A percentile compares a stretch with the other conserved stretches of the same genome.
These are phyloP conservation scores for Hoplodrina blanda DNA, from an alignment of 2,888 invertebrate genomes.

Conservation along the genomic window DNA sequence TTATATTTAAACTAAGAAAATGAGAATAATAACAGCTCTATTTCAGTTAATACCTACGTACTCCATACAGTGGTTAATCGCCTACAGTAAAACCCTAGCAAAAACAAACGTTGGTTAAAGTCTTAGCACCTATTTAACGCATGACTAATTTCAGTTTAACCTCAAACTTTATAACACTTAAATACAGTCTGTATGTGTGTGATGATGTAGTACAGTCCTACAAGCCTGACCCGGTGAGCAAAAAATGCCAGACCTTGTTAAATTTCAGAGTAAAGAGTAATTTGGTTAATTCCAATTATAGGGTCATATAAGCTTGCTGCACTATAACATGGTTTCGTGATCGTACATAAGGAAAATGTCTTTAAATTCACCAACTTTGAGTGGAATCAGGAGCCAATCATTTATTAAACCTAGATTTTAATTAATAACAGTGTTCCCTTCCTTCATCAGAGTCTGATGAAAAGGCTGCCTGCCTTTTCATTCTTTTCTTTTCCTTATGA, in stretches of 20 bases:
- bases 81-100: background rate
- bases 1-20: background rate
- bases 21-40: background rate
- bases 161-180: no score
- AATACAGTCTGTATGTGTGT: no score
- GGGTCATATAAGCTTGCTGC: background rate
- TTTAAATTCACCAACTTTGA: constrained; percentile 21
- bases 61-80: constrained; percentile 30
- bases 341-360: background rate
- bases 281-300: background rate
- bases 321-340: background rate
- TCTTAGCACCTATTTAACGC: no score
- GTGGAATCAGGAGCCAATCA: constrained; percentile 21
- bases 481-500: no score
- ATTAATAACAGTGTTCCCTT: constrained; percentile 24
- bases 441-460: constrained; percentile 15
- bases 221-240: background rate
- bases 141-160: no score
- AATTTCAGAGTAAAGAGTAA: background rate
- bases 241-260: background rate
- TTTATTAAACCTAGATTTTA: constrained; percentile 24
- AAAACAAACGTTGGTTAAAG: no score
- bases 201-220: background rate
- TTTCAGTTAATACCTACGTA: background rate
- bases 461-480: no score